A percentile compares a stretch with the other conserved stretches of the same genome.
phyloP scores from a whole-genome alignment of 2,797 vertebrate species.

The Paguma larvata region DNA sequence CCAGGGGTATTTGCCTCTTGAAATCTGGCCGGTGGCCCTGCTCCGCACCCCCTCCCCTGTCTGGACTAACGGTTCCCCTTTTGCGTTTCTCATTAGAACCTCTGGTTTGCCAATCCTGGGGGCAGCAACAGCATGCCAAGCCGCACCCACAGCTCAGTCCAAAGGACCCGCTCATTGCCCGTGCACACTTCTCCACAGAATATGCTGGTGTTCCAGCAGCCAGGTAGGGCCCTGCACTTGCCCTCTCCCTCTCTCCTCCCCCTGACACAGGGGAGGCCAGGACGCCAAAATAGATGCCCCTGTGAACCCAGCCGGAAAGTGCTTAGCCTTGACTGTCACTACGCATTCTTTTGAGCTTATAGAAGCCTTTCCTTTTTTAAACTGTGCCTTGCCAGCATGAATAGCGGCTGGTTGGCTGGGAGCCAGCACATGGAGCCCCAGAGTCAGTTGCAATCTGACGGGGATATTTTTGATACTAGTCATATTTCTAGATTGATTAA shows the following conservation, averaged over 20 bases:
- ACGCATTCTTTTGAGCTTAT: conserved; percentile 56
- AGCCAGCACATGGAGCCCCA: conserved; percentile 79
- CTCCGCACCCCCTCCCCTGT: neutral
- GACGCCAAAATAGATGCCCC: neutral
- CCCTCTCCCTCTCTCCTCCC: fast-evolving
- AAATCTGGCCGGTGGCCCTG: neutral
- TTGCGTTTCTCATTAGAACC: conserved; percentile 90
- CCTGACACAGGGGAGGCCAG: fast-evolving
- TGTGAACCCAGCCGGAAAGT: conserved; percentile 41
- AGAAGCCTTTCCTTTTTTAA: conserved; percentile 77
- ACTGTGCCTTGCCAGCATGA: conserved; percentile 60
- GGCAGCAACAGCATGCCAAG: conserved; percentile 99
- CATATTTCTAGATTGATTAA: conserved; percentile 75
- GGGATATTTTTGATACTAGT: conserved; percentile 49
- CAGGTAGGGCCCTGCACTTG: conserved; percentile 88
- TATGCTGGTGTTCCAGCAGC: conserved; percentile 97
- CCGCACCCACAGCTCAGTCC: conserved; percentile 97
- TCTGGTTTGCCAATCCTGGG: conserved; percentile 99
- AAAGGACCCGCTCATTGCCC: conserved; percentile 97
- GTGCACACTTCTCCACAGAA: conserved; percentile 97
- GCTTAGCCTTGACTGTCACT: conserved; percentile 63
- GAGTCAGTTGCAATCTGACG: neutral
- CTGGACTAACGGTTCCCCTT: neutral
- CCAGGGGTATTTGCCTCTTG: neutral
- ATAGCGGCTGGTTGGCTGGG: conserved; percentile 71